phyloP scores from a whole-genome alignment of 2,797 vertebrate genomes.

The Pogoniulus pusillus region DNA sequence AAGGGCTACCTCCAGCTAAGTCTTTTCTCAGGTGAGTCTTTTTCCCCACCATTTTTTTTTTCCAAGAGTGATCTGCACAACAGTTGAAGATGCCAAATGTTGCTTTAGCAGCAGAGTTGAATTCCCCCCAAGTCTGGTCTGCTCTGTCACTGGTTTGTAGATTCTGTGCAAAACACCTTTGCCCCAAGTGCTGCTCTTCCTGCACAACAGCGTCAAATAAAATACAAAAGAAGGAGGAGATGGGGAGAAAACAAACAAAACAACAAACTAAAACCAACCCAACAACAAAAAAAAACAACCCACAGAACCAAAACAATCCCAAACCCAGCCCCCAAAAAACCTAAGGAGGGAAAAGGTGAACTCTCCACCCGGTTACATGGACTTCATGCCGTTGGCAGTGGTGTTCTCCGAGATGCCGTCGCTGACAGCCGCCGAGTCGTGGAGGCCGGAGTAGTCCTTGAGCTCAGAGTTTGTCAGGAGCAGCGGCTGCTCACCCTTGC shows the following conservation, averaged over 20 bases:
- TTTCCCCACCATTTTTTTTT: conserved; percentile 21
- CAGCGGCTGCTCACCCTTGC: conserved; percentile 88
- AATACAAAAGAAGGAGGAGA: conserved; percentile 50
- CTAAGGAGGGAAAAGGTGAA: too few species aligned
- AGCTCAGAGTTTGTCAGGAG: conserved; percentile 86
- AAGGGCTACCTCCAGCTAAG: conserved; percentile 58
- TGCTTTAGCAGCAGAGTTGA: conserved; percentile 60
- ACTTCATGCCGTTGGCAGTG: conserved; percentile 81
- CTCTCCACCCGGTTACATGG: conserved; percentile 75
- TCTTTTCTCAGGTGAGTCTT: conserved; percentile 52
- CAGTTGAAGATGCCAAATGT: conserved; percentile 27
- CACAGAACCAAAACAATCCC: not conserved
- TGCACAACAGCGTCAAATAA: conserved; percentile 45
- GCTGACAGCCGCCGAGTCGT: conserved; percentile 76
- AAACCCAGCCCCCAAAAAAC: not conserved
- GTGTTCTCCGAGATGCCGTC: conserved; percentile 82
- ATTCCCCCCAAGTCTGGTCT: conserved; percentile 59
- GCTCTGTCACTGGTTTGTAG: conserved; percentile 69
- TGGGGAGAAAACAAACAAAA: not conserved
- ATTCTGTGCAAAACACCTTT: conserved; percentile 67
- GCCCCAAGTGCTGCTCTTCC: conserved; percentile 58
- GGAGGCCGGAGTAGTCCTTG: conserved; percentile 89
- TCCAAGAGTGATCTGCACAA: conserved; percentile 48
- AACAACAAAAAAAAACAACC: not conserved
- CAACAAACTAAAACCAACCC: not conserved